These are phyloP conservation scores for Bellardia bayeri DNA, from an alignment of 2,888 invertebrate genomes.

Conservation along the genomic window DNA sequence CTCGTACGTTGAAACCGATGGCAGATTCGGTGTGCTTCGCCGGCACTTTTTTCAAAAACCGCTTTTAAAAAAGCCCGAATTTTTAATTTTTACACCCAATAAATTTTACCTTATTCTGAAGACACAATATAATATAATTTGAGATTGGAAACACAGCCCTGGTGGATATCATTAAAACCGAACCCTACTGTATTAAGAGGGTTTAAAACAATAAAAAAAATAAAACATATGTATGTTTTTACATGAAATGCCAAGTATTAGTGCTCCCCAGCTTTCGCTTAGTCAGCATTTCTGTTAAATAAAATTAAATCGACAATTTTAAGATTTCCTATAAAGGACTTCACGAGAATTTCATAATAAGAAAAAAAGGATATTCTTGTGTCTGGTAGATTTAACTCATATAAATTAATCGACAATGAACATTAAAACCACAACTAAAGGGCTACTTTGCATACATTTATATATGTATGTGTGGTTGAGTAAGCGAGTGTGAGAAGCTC, in stretches of 20 bases:
- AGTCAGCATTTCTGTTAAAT: not conserved
- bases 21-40: too few relatives aligned
- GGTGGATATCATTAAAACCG: too few relatives aligned
- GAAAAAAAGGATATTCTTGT: not conserved
- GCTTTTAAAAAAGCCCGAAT: too few relatives aligned
- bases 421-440: slow-evolving; percentile 10
- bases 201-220: too few relatives aligned
- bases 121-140: too few relatives aligned
- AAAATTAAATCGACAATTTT: not conserved
- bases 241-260: not conserved
- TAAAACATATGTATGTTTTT: too few relatives aligned
- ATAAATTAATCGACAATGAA: not conserved
- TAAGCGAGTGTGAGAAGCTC: not conserved
- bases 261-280: not conserved
- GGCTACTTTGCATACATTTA: slow-evolving; percentile 59
- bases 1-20: too few relatives aligned
- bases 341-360: not conserved
- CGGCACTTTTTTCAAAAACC: too few relatives aligned
- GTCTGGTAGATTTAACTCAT: not conserved
- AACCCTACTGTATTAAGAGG: too few relatives aligned
- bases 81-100: too few relatives aligned
- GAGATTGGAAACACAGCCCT: too few relatives aligned
- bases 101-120: too few relatives aligned
- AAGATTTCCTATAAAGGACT: not conserved
- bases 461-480: not conserved